phyloP scores from a whole-genome alignment of 2,888 invertebrate genomes.

The Limnephilus auricula region DNA sequence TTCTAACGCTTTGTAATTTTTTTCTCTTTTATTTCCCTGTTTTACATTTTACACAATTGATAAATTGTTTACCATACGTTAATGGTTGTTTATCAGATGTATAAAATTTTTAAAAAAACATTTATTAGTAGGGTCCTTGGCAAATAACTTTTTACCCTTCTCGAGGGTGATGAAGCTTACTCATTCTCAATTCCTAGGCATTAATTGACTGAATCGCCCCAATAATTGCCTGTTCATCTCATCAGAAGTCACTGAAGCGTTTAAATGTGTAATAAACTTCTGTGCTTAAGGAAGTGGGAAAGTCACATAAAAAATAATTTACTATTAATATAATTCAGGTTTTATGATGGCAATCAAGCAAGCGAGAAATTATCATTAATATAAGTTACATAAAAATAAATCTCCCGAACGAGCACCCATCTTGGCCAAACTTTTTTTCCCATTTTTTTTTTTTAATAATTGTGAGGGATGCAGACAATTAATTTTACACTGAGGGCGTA shows the following conservation, averaged over 20 bases:
- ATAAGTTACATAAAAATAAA: background rate
- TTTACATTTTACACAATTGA: too few relatives aligned
- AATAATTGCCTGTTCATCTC: background rate
- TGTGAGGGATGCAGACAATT: background rate
- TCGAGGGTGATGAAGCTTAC: background rate
- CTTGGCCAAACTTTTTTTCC: background rate
- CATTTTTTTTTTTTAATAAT: background rate
- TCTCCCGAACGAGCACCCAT: background rate
- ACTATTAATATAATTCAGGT: background rate
- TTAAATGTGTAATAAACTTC: background rate
- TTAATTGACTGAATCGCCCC: background rate
- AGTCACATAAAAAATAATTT: background rate
- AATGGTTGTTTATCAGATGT: too few relatives aligned
- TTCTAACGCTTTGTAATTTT: background rate
- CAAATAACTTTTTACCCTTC: background rate
- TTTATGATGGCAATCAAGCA: background rate
- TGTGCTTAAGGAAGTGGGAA: background rate
- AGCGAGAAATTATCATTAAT: background rate
- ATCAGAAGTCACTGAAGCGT: background rate
- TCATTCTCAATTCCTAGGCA: background rate
- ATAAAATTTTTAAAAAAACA: too few relatives aligned
- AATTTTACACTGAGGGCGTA: background rate
- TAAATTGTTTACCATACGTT: too few relatives aligned
- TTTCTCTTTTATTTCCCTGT: too few relatives aligned
- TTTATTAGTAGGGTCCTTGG: too few relatives aligned